Conservation (phyloP, 2,888 invertebrate genomes). For the Helicoverpa assulta region DNA sequence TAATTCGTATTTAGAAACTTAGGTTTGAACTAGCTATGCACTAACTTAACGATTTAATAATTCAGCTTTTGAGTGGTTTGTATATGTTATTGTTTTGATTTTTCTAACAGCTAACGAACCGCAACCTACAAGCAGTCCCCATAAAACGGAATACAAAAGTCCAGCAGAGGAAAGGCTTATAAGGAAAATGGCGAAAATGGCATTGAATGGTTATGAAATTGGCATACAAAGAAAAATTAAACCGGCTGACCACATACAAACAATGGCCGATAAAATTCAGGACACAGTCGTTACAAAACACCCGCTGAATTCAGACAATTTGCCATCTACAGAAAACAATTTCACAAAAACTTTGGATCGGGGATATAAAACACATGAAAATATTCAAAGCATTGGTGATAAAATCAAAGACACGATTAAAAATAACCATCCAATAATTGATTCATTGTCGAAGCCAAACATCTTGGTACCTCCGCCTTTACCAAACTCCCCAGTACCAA, state of each 20-base stretch:
- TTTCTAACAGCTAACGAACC: slow-evolving; percentile 86
- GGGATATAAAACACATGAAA: slow-evolving; percentile 77
- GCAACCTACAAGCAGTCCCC: slow-evolving; percentile 72
- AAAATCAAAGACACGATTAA: slow-evolving; percentile 82
- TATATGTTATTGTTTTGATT: slow-evolving; percentile 77
- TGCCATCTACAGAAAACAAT: slow-evolving; percentile 78
- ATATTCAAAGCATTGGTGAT: slow-evolving; percentile 76
- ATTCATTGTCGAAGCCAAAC: slow-evolving; percentile 66
- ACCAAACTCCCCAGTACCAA: slow-evolving; percentile 83
- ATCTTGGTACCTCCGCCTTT: slow-evolving; percentile 82
- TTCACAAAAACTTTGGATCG: slow-evolving; percentile 77
- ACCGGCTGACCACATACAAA: slow-evolving; percentile 88
- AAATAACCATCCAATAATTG: slow-evolving; percentile 74
- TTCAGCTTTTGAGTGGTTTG: slow-evolving; percentile 69
- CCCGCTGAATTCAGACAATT: slow-evolving; percentile 82
- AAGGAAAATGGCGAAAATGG: slow-evolving; percentile 89
- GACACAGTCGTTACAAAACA: slow-evolving; percentile 89
- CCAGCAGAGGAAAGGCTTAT: slow-evolving; percentile 88
- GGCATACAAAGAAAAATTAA: slow-evolving; percentile 89
- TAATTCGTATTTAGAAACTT: slow-evolving; percentile 37
- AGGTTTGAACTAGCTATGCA: slow-evolving; percentile 37
- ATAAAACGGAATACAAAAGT: slow-evolving; percentile 85
- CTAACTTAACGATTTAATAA: slow-evolving; percentile 56
- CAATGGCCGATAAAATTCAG: slow-evolving; percentile 88
- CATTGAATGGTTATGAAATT: slow-evolving; percentile 88